Evolutionary conservation across 2,113 vertebrate genomes (phyloP), one percentile per base, ranked within the genome.

Genomic region (Ceyx margarethae): DNA sequence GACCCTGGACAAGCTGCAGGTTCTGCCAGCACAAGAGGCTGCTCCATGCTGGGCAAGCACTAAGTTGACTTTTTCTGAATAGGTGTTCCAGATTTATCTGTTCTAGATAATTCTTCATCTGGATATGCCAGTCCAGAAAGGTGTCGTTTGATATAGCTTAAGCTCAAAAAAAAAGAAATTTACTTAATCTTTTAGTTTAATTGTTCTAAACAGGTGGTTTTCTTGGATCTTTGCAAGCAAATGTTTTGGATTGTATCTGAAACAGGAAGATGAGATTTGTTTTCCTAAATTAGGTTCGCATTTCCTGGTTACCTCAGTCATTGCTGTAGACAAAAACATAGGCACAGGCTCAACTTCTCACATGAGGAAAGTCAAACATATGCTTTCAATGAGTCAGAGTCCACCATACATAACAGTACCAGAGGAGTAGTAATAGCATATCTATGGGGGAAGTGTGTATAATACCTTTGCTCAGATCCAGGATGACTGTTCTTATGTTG

Each of bases 401-500:
- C 94, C 94, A 64, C 79, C 12, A 2, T 31, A 33, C 25, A 7
- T 85, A 90, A 40, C 82, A 66, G 75, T 6, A 37, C 87, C 42
- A 72, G 68, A 89, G 93, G 68, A 89, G 93, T 87, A 91, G 94
- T 60, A 91, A 93, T 83, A 91, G 79, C 76, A 31, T 50, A 43
- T 80, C 87, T 77, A 40, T 83, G 90, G 87, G 67, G 93, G 87
- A 95, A 92, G 90, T 80, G 91, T 91, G 62, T 86, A 62, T 89
- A 80, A 77, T 92, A 66, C 78, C 81, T 93, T 85, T 95, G 93
- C 93, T 92, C 93, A 87, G 82, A 91, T 87, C 68, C 91, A 90
- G 87, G 76, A 89, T 80, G 85, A 87, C 85, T 91, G 89, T 94
- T 95, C 85, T 81, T 91, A 85, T 67, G 56, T 80, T 91, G 71